These are phyloP conservation scores for Drosophila bocqueti DNA, from an alignment of 1,140 invertebrate species.

Conservation along the genomic window DNA sequence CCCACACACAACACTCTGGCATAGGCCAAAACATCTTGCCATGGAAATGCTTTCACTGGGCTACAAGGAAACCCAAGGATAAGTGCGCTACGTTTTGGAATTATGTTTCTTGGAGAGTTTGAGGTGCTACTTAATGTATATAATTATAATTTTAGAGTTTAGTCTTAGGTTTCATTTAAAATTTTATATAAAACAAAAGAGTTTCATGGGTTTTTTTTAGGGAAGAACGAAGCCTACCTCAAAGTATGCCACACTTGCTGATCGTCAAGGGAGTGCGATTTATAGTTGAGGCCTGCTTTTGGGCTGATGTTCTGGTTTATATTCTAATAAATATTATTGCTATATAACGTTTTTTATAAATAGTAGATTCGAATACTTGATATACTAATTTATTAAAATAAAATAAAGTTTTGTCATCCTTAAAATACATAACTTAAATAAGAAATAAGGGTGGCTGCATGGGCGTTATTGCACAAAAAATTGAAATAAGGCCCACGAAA, in stretches of 20 bases:
- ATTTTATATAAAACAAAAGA: not conserved
- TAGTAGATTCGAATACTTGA: no score
- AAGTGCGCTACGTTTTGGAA: slow-evolving; percentile 24
- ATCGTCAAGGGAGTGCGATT: no score
- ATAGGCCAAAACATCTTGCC: slow-evolving; percentile 20
- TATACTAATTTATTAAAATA: no score
- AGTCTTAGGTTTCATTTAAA: not conserved
- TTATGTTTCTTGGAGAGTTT: not conserved
- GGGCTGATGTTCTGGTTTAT: not conserved
- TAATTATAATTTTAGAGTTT: not conserved
- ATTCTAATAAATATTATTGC: not conserved
- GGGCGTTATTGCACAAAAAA: no score
- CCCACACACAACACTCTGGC: slow-evolving; percentile 8
- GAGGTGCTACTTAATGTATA: not conserved
- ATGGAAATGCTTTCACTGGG: slow-evolving; percentile 42
- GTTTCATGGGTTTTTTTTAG: not conserved
- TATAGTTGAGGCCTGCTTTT: slow-evolving; percentile 3
- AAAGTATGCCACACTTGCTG: slow-evolving; percentile 13
- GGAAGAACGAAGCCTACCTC: not conserved
- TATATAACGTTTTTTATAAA: not conserved
- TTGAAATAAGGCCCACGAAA: no score
- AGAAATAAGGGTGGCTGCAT: no score
- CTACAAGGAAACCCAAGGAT: slow-evolving; percentile 18
- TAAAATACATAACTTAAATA: no score
- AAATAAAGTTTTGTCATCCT: no score